Evolutionary conservation across 2,888 invertebrate genomes (phyloP), one percentile per base, ranked within the genome.

Genomic region (Stenchaetothrips biformis): DNA sequence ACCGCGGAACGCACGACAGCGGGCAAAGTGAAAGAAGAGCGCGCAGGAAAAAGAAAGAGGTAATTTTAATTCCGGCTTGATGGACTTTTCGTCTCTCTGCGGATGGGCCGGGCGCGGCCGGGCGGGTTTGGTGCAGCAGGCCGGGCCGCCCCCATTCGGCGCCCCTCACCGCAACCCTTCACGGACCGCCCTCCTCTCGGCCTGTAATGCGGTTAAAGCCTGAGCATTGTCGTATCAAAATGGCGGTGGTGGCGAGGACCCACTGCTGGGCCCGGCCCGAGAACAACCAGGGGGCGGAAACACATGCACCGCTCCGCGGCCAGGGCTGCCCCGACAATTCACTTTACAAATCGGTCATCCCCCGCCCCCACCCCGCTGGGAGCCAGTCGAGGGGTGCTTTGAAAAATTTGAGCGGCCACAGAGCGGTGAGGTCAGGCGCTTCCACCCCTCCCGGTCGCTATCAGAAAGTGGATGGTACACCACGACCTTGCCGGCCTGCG

Each of bases 151-250:
- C 59, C 59, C 59, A 18, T 59, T 18, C 9, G 13, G 53, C 3
- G 53, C 53, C 53, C 13, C 9, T 25, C 37, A 4, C 37, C 37
- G 37, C 37, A 37, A 4, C 59, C 59, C 59, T 59, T 59, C 59
- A 53, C 53, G 53, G 53, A 16, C 53, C 53, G 53, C 2, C 67
- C 7, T 37, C 37, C 4, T 1, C 37, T 37, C 37, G 37, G 37
- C 37, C 21, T 74, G 67, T 74, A 74, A 74, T 74, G 67, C 67
- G 67, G 67, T 25, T 25, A 21, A 67, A 21, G 18, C 67, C 67
- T 21, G 67, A 21, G 67, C 67, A 25, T 74, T 74, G 67, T 74
- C 11, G 67, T 74, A 11, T 21, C 25, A 74, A 21, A 25, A 74
- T 21, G 25, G 21, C 25, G 67, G 67, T 6, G 18, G 59, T 18